Evolutionary conservation across 2,888 invertebrate species (phyloP).

Genomic region (Drosophila eohydei): DNA sequence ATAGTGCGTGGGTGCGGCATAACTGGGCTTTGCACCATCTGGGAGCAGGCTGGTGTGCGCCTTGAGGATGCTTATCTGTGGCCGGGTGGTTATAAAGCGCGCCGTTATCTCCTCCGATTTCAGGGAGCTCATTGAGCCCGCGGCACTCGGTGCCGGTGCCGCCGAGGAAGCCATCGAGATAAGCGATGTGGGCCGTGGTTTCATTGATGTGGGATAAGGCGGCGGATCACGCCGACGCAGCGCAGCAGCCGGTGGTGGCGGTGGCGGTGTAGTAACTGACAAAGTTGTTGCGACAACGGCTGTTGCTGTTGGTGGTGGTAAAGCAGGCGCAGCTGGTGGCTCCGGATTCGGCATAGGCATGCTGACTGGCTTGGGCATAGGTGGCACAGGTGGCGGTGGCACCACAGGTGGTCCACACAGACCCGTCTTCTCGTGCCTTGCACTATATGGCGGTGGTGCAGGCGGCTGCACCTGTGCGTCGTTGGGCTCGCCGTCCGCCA

Average conservation of each 20-base stretch:
- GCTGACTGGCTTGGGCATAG: slow-evolving; percentile 41
- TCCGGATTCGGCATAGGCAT: slow-evolving; percentile 40
- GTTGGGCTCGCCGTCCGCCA: slow-evolving; percentile 85
- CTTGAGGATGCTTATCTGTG: slow-evolving; percentile 91
- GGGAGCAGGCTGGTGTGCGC: slow-evolving; percentile 90
- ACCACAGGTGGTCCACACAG: slow-evolving; percentile 82
- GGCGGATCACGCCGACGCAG: slow-evolving; percentile 87
- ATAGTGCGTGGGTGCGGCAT: slow-evolving; percentile 85
- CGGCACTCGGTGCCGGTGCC: slow-evolving; percentile 81
- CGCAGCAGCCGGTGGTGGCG: slow-evolving; percentile 40
- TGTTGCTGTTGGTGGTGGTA: slow-evolving; percentile 26
- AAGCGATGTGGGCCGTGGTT: slow-evolving; percentile 84
- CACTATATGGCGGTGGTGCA: slow-evolving; percentile 90
- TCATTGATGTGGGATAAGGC: slow-evolving; percentile 87
- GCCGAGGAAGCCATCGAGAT: slow-evolving; percentile 83
- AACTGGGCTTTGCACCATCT: slow-evolving; percentile 87
- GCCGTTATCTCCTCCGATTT: slow-evolving; percentile 90
- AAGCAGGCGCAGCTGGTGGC: slow-evolving; percentile 30
- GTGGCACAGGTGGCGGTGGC: slow-evolving; percentile 45
- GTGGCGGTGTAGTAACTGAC: slow-evolving; percentile 17
- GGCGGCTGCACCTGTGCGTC: slow-evolving; percentile 86
- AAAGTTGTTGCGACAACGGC: slow-evolving; percentile 24
- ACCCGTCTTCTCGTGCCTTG: slow-evolving; percentile 87
- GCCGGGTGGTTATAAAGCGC: slow-evolving; percentile 91
- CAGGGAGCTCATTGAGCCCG: slow-evolving; percentile 82